Conservation (phyloP, 2,888 invertebrate genomes). For the Eutolmus rufibarbis region DNA sequence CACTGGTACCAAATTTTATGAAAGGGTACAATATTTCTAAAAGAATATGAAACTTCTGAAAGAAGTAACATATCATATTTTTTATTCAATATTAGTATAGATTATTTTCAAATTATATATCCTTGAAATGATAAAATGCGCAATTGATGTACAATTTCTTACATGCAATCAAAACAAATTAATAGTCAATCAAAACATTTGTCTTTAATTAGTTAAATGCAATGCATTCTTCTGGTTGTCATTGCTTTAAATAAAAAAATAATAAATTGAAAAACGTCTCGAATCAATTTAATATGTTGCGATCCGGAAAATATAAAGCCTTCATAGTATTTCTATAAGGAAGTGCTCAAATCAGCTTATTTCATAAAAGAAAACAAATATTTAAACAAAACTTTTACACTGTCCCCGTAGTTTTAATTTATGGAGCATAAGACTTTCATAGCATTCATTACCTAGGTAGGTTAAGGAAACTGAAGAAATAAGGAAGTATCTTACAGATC, state of each 20-base stretch:
- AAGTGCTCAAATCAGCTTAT: background rate
- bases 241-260: background rate
- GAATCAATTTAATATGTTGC: background rate
- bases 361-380: background rate
- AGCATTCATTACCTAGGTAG: background rate
- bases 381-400: background rate
- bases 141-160: background rate
- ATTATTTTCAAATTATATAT: background rate
- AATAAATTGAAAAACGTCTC: background rate
- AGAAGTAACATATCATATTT: no score
- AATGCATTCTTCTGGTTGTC: background rate
- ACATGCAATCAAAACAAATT: background rate
- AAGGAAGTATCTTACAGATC: background rate
- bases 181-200: background rate
- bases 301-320: background rate
- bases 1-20: no score
- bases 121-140: background rate
- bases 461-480: background rate
- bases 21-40: no score
- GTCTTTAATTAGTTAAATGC: background rate
- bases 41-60: no score
- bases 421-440: background rate
- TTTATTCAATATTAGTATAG: no score
- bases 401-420: background rate
- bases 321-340: background rate